Evolutionary conservation across 2,888 invertebrate genomes (phyloP).

Genomic region (Asteroscopus sphinx): DNA sequence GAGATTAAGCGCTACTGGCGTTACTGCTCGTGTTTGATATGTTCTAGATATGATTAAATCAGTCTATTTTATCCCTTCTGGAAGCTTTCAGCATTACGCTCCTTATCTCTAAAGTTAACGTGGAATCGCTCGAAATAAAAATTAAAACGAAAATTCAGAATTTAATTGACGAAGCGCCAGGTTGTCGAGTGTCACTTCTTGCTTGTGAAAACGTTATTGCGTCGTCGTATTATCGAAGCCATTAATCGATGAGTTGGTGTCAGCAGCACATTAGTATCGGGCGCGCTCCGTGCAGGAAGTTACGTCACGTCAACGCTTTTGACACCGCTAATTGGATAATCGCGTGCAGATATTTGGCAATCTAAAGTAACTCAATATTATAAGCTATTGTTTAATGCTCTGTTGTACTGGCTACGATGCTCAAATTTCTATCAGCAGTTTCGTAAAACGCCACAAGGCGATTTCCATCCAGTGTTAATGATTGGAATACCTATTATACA

Average conservation of each 20-base stretch:
- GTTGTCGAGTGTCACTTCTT: constrained; percentile 34
- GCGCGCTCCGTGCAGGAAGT: constrained; percentile 46
- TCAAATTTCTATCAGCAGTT: constrained; percentile 14
- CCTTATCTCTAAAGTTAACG: neutral
- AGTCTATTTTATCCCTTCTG: constrained; percentile 8
- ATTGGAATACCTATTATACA: constrained; percentile 20
- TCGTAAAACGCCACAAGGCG: constrained; percentile 42
- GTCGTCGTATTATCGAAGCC: constrained; percentile 63
- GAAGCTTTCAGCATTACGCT: constrained; percentile 2
- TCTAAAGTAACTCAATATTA: constrained; percentile 49
- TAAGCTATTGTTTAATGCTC: constrained; percentile 53
- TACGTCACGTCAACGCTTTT: constrained; percentile 55
- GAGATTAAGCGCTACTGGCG: constrained; percentile 42
- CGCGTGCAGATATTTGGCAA: constrained; percentile 58
- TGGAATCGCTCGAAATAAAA: constrained; percentile 18
- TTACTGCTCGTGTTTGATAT: constrained; percentile 34
- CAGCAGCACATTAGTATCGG: constrained; percentile 47
- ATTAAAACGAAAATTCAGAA: constrained; percentile 33
- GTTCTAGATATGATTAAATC: constrained; percentile 31
- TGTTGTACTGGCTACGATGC: constrained; percentile 34
- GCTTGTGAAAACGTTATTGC: constrained; percentile 60
- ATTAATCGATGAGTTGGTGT: constrained; percentile 66
- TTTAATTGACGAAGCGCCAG: constrained; percentile 31
- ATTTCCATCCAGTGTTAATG: constrained; percentile 10
- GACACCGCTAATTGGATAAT: constrained; percentile 67